Base-by-base conservation (phyloP, 2,888 invertebrate genomes). In the Parnassius glacialis region DNA sequence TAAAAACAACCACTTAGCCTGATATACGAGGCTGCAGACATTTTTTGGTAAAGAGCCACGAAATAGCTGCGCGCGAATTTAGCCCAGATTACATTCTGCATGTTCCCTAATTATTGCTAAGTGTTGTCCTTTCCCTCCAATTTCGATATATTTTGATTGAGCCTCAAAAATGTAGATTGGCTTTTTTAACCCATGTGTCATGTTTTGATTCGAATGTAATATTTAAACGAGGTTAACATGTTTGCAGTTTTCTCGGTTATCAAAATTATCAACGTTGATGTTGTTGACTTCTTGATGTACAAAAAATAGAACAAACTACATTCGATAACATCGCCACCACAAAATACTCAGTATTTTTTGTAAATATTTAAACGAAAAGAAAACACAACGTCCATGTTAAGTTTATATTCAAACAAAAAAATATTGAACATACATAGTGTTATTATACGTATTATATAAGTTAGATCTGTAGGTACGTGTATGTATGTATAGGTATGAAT, bases 141-240 rank as follows among this genome's bases (percentile, higher is more conserved):
- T 78, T 75, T 77, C 75, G 69, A 64, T 62, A 73, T 69, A 69
- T 72, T 77, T 79, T 82, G 84, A 83, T 80, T 67, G 64, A 72
- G 65, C 67, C 71, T 81, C 81, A 83, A 81, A 80, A 80, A 75
- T 75, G 78, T 79, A 74, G 76, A 81, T 75, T 74, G 70, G 52
- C 42, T 57, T 47, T 64, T 62, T 52, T 60, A 48, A 34, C 12
- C 13, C 20, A 16, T 11, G 42, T 20, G 20, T 51, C 48, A 55
- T 51, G 13, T n/a, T 54, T 64, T 51, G 47, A 43, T 48, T 59
- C 53, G 41, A 52, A 5, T 34, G 34, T 34, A 34, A 34, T 34
- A 34, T 34, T 34, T 34, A 34, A 34, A 34, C 1, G 34, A 34
- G 34, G 5, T 1, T 34, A 34, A 34, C 0, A 34, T 34, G 5